A percentile compares a stretch with the other conserved stretches of the same genome.
phyloP scores from a whole-genome alignment of 1,140 invertebrate genomes.

The Augochlora pura region DNA sequence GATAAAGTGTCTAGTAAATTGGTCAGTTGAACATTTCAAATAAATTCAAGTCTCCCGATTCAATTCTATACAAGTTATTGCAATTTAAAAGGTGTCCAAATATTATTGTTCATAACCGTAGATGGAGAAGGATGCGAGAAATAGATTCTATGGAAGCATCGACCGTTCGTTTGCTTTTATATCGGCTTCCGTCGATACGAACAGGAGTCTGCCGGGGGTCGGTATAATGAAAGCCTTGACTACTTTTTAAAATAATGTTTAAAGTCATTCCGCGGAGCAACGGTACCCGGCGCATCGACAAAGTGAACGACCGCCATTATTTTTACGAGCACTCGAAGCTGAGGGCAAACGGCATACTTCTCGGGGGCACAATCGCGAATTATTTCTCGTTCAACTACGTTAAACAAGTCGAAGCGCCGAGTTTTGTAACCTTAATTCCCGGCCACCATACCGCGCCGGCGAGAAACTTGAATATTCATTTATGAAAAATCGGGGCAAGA shows the following conservation, averaged over 20 bases:
- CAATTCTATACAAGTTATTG: too few species aligned
- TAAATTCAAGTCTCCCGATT: too few species aligned
- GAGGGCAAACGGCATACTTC: not conserved
- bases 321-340: slow-evolving; percentile 18
- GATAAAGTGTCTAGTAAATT: too few species aligned
- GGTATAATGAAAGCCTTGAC: not conserved
- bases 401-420: not conserved
- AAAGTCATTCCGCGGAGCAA: not conserved
- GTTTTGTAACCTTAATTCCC: slow-evolving; percentile 40
- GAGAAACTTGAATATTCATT: slow-evolving; percentile 27
- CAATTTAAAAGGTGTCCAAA: too few species aligned
- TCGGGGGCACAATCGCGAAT: slow-evolving; percentile 21
- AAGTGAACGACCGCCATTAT: slow-evolving; percentile 6
- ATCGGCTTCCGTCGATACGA: not conserved
- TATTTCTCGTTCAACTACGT: slow-evolving; percentile 37
- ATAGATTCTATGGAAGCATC: not conserved
- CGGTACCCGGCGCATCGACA: slow-evolving; percentile 2
- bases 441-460: too few species aligned
- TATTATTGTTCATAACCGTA: too few species aligned
- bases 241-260: slow-evolving; percentile 14
- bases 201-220: too few species aligned
- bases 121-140: not conserved
- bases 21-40: too few species aligned
- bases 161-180: not conserved
- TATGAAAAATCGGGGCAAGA: slow-evolving; percentile 17